Base-by-base conservation (phyloP, 1,140 invertebrate genomes). In the Orchestia grillus region DNA sequence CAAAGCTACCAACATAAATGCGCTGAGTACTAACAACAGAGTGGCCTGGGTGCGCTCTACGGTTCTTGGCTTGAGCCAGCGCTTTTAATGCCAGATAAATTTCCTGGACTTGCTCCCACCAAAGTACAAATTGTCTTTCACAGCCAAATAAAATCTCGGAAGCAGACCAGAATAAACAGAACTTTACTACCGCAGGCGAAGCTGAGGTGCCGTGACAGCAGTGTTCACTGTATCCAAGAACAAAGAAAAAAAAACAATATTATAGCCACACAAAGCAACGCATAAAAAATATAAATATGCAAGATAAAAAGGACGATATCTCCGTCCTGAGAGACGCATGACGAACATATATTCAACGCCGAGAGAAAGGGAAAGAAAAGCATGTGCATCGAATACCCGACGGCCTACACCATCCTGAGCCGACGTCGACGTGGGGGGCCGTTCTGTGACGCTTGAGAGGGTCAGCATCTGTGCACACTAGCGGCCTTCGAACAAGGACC, bases 81-180 rank as follows among this genome's bases (percentile, higher is more conserved):
- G 1, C 15, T 15, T 28, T 77, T 77, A 77, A 3, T 77, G 62
- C 62, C 62, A 77, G 62, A 77, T 77, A 36, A 77, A 77, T 23
- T 15, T 36, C 62, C 28, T 15, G 1, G 11, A 23, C 3, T 15
- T 28, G 11, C 62, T 8, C 62, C 62, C 11, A 77, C 62, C 62
- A 77, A 53, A 77, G 62, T 77, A 77, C 62, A 77, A 77, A 77
- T 77, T 77, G 62, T 77, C 62, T 77, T 77, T 77, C 36, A 77
- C 62, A 19, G 62, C 62, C 28, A 28, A 23, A 77, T 77, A 77
- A 77, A 77, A 77, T 77, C 62, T 19, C 3, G 62, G 62, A 15
- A 15, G 36, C 36, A 77, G 62, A 77, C 62, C 62, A 77, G 62
- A 77, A 3, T 77, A 23, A 19, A 77, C 62, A 15, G 47, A 77